Percentiles rank a stretch among this genome's conserved stretches.
Evolutionary conservation across 2,888 invertebrate genomes (phyloP).

Genomic region (Melieria omissa): DNA sequence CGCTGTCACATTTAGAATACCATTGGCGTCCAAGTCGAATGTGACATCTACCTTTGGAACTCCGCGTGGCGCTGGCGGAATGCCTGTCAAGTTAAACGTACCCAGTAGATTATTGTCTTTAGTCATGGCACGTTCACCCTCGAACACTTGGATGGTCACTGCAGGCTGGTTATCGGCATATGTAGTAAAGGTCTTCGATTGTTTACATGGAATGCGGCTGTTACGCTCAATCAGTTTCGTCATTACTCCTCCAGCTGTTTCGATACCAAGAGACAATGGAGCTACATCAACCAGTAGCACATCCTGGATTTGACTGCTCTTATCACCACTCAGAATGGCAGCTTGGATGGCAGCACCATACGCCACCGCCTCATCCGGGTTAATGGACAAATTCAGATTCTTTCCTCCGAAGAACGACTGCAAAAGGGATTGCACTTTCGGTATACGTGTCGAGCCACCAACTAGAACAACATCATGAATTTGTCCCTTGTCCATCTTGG

Average conservation of each 20-base stretch:
- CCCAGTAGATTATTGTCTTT: constrained; percentile 94
- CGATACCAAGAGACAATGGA: constrained; percentile 78
- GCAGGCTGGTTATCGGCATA: constrained; percentile 84
- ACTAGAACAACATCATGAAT: constrained; percentile 85
- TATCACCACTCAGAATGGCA: constrained; percentile 76
- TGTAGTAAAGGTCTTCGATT: constrained; percentile 80
- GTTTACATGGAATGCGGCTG: constrained; percentile 77
- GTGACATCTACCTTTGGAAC: constrained; percentile 88
- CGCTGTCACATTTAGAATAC: constrained; percentile 90
- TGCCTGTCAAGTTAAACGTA: constrained; percentile 94
- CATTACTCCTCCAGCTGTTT: constrained; percentile 84
- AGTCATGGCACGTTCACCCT: constrained; percentile 88
- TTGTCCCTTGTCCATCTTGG: constrained; percentile 79
- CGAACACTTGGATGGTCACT: constrained; percentile 78
- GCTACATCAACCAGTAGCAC: constrained; percentile 77
- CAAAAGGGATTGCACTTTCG: constrained; percentile 79
- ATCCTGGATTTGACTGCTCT: constrained; percentile 79
- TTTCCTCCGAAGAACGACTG: constrained; percentile 82
- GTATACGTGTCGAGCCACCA: constrained; percentile 83
- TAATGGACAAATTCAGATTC: constrained; percentile 77
- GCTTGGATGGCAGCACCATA: constrained; percentile 82
- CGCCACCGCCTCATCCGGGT: constrained; percentile 84
- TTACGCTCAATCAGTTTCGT: constrained; percentile 80
- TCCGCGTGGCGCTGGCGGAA: constrained; percentile 89
- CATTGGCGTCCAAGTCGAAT: constrained; percentile 87